Conservation (phyloP, 2,888 invertebrate species). For the Sphinx pinastri region DNA sequence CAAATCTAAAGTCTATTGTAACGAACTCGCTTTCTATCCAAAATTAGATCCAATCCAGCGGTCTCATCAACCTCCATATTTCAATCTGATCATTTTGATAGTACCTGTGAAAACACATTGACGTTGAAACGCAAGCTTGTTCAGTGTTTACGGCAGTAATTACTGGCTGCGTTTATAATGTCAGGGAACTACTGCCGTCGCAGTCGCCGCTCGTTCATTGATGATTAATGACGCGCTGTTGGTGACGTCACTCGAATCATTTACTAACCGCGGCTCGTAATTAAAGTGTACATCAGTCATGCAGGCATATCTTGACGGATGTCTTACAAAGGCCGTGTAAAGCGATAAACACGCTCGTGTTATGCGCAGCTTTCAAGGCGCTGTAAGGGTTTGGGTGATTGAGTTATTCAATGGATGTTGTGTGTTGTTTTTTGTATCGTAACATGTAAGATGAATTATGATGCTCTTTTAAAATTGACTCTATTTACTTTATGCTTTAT, state of each 20-base stretch:
- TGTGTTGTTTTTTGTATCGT: too few relatives aligned
- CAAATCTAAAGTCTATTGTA: too few relatives aligned
- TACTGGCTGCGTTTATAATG: conserved; percentile 34
- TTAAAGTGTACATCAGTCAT: conserved; percentile 20
- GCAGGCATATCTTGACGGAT: conserved; percentile 9
- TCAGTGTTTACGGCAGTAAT: conserved; percentile 34
- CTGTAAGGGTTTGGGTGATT: not conserved
- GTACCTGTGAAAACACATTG: not conserved
- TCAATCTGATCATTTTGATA: too few relatives aligned
- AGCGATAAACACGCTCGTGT: not conserved
- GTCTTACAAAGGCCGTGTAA: conserved; percentile 1
- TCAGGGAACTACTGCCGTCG: conserved; percentile 24
- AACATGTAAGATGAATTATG: too few relatives aligned
- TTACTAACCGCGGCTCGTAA: conserved; percentile 4
- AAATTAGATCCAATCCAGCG: too few relatives aligned
- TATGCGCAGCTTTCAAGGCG: too few relatives aligned
- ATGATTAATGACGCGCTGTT: conserved; percentile 21
- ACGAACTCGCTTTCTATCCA: too few relatives aligned
- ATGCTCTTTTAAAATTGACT: too few relatives aligned
- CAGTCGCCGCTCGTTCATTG: not conserved
- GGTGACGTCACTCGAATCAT: conserved; percentile 11
- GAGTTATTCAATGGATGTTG: not conserved
- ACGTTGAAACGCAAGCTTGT: conserved; percentile 30
- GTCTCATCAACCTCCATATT: too few relatives aligned
- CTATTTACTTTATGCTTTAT: too few relatives aligned